phyloP scores from a whole-genome alignment of 2,888 invertebrate species.

The Drosophila vallismaia region DNA sequence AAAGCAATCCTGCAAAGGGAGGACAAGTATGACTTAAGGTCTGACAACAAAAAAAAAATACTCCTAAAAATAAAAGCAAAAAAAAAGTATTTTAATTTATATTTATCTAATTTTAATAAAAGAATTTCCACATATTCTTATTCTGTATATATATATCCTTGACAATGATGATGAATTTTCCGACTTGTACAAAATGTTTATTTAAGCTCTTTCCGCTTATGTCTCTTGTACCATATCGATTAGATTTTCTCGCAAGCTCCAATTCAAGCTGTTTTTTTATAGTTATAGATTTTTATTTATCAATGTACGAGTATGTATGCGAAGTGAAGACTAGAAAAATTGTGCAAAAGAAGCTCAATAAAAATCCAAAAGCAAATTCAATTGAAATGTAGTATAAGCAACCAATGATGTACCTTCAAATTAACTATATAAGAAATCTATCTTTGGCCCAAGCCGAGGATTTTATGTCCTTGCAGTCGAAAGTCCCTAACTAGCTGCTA shows the following conservation, averaged over 20 bases:
- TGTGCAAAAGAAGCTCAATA: constrained; percentile 33
- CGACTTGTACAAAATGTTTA: constrained; percentile 2
- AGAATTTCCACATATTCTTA: constrained; percentile 25
- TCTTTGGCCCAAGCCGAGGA: constrained; percentile 1
- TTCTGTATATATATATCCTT: constrained; percentile 23
- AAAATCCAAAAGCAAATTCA: constrained; percentile 22
- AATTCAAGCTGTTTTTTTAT: constrained; percentile 15
- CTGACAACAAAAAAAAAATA: constrained; percentile 44
- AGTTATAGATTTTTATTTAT: constrained; percentile 7
- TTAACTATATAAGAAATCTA: not conserved
- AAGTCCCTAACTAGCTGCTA: too few relatives aligned
- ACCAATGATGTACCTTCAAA: constrained; percentile 63
- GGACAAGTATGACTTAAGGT: constrained; percentile 47
- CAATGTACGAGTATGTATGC: not conserved
- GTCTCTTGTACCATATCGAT: constrained; percentile 12
- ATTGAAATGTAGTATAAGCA: constrained; percentile 27
- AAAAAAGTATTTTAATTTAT: constrained; percentile 62
- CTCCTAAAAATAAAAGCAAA: constrained; percentile 58
- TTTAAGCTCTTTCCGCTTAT: constrained; percentile 19
- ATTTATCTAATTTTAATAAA: constrained; percentile 15
- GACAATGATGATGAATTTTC: constrained; percentile 13
- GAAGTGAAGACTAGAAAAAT: constrained; percentile 23
- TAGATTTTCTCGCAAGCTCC: constrained; percentile 15
- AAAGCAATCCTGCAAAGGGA: constrained; percentile 32
- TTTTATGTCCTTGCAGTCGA: not conserved